These are phyloP conservation scores for Semaprochilodus insignis DNA, from an alignment of 2,797 vertebrate species.

Conservation along the genomic window DNA sequence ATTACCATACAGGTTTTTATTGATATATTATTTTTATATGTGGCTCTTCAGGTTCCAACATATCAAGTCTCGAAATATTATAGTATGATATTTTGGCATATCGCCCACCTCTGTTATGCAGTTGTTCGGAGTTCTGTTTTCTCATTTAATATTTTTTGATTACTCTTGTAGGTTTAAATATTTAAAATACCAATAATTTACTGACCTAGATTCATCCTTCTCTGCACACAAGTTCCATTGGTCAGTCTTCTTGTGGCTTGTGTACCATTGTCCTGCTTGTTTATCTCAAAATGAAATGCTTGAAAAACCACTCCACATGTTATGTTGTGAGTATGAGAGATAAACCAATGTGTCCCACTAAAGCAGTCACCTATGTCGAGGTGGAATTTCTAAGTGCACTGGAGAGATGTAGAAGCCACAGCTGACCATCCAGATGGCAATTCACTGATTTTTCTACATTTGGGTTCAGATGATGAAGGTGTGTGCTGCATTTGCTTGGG, in stretches of 20 bases:
- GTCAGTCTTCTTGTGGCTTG: not conserved
- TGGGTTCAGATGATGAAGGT: not conserved
- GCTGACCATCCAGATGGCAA: not conserved
- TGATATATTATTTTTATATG: no score
- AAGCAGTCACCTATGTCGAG: slow-evolving; percentile 1
- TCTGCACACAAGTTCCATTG: not conserved
- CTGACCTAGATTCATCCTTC: not conserved
- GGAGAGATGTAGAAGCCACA: not conserved
- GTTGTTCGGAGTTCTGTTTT: no score
- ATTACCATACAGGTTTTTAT: no score
- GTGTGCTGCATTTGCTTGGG: not conserved
- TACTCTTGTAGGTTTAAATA: no score
- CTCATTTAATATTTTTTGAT: no score
- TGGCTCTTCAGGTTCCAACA: no score
- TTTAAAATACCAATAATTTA: no score
- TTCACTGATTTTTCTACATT: not conserved
- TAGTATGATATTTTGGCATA: no score
- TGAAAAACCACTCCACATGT: not conserved
- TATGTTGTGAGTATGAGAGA: not conserved
- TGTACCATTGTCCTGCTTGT: not conserved
- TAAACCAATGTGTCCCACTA: not conserved
- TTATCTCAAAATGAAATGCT: not conserved
- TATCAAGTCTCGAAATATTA: no score
- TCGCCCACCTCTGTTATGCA: no score
- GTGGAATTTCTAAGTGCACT: not conserved